phyloP scores from a whole-genome alignment of 2,888 invertebrate species.

The Rhimphoctona megacephalus region DNA sequence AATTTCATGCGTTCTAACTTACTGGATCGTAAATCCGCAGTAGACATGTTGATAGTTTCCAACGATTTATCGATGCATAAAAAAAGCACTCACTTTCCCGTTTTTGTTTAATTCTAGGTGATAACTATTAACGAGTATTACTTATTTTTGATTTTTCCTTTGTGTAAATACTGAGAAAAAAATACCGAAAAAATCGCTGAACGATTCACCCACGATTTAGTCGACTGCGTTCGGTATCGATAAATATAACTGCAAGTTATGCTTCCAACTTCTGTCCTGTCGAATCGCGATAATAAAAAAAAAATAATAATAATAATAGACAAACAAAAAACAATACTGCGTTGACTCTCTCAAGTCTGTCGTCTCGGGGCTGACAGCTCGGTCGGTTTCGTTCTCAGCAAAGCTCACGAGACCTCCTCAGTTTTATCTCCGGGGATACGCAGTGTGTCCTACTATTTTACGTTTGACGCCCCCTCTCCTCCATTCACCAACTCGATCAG shows the following conservation, averaged over 20 bases:
- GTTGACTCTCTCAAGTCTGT: constrained; percentile 24
- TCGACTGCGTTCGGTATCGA: not conserved
- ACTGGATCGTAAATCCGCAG: constrained; percentile 58
- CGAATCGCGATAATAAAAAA: not conserved
- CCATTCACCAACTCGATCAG: constrained; percentile 34
- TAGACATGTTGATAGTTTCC: constrained; percentile 45
- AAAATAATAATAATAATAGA: constrained; percentile 2
- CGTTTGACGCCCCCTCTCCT: constrained; percentile 50
- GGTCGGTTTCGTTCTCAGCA: constrained; percentile 61
- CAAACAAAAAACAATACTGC: constrained; percentile 11
- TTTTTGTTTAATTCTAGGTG: not conserved
- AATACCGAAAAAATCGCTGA: constrained; percentile 45
- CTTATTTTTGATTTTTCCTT: constrained; percentile 22
- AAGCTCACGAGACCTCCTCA: constrained; percentile 60
- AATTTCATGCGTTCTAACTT: constrained; percentile 11
- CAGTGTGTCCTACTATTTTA: constrained; percentile 64
- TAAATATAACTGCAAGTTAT: not conserved
- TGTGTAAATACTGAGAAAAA: constrained; percentile 6
- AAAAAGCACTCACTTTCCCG: not conserved
- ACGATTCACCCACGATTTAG: constrained; percentile 52
- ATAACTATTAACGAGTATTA: constrained; percentile 1
- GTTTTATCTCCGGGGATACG: constrained; percentile 66
- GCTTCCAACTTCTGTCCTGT: not conserved
- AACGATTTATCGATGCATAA: not conserved
- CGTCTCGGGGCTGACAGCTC: constrained; percentile 51